Evolutionary conservation across 2,888 invertebrate genomes (phyloP), one percentile per base, ranked within the genome.

Genomic region (Pseudococcus jackbeardsleyi): DNA sequence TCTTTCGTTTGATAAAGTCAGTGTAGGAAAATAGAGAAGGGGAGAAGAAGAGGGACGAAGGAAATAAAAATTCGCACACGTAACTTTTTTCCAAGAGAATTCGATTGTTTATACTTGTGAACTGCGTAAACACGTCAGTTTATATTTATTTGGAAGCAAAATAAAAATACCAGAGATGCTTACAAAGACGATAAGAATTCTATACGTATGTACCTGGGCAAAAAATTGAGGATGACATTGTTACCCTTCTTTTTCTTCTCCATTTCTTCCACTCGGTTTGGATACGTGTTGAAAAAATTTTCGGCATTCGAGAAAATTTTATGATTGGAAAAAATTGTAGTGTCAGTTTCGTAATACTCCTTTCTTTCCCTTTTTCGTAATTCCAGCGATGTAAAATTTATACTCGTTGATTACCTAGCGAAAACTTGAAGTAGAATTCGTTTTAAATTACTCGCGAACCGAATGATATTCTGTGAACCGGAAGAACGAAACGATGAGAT

Each of bases 101-200:
- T 15, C 64, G 64, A 64, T 64, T 22, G 64, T 64, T 64, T 64
- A 64, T 64, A 12, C 11, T 64, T 6, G 2, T 9, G 15, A 64
- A 12, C 22, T 22, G 12, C 64, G 64, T 64, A 64, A 64, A 64
- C 64, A 64, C 64, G 64, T 64, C 64, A 64, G 64, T 9, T 64
- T 22, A 64, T 64, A 64, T 64, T 64, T 64, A 22, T 64, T 11
- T 64, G 64, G 22, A 64, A 64, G 22, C 64, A 22, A 64, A 64
- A 64, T 64, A 22, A 64, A 64, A 64, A 64, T 64, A 64, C 22
- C 64, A 59, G n/a, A 17, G 59, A 59, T 59, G 15, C 59, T 33
- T n/a, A 59, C n/a, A 5, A 59, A 12, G 59, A 59, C 9, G 6
- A 12, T 19, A 64, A 64, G 22, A 64, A 64, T 64, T 64, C 64